Percentiles rank a stretch among this genome's conserved stretches.
These are phyloP conservation scores for Palaemon carinicauda DNA, from an alignment of 1,140 invertebrate species.

Conservation along the genomic window DNA sequence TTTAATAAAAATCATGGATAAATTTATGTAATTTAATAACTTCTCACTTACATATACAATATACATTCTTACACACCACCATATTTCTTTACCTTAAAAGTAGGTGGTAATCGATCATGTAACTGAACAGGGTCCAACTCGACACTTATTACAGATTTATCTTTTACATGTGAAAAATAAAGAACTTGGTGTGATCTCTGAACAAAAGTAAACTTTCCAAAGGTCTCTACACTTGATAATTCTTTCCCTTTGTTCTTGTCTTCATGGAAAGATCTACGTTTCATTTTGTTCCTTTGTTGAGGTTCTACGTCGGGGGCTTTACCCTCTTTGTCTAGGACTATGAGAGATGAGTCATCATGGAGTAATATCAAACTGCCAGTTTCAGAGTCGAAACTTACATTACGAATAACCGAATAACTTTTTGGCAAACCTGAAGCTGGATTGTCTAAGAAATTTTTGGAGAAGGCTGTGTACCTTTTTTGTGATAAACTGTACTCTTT, in stretches of 20 bases:
- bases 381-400: conserved; percentile 19
- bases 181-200: conserved; percentile 22
- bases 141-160: conserved; percentile 33
- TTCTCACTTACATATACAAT: background rate
- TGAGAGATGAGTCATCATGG: conserved; percentile 24
- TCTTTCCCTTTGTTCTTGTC: background rate
- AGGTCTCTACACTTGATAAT: background rate
- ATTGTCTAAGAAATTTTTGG: background rate
- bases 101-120: conserved; percentile 13
- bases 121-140: conserved; percentile 29
- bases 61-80: conserved; percentile 13
- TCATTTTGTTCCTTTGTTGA: background rate
- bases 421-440: background rate
- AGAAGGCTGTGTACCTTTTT: conserved; percentile 20
- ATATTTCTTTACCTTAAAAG: conserved; percentile 39
- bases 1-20: too few species aligned
- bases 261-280: background rate
- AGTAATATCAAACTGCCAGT: conserved; percentile 5
- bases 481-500: conserved; percentile 20
- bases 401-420: conserved; percentile 5
- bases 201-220: background rate
- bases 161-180: conserved; percentile 27
- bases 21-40: background rate
- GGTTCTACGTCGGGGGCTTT: background rate
- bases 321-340: conserved; percentile 17